Percentiles rank a stretch among this genome's conserved stretches.
Conservation (phyloP, 2,888 invertebrate genomes). For the Agriopis aurantiaria region DNA sequence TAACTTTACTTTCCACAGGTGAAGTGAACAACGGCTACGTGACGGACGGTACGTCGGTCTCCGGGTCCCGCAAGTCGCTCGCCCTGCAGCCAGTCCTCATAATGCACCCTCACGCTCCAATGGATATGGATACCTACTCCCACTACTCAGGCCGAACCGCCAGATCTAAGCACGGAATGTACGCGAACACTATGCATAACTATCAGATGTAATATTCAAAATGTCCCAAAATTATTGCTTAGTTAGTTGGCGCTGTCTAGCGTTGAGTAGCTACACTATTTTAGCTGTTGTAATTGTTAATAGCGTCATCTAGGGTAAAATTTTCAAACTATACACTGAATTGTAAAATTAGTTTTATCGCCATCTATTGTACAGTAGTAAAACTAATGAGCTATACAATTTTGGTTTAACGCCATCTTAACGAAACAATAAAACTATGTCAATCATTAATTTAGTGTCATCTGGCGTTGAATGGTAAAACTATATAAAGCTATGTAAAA, state of each 20-base stretch:
- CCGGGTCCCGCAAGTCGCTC: slow-evolving; percentile 94
- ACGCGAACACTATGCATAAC: slow-evolving; percentile 90
- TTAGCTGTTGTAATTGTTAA: neutral
- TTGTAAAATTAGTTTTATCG: neutral
- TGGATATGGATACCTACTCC: slow-evolving; percentile 91
- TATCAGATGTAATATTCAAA: slow-evolving; percentile 86
- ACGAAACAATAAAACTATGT: no score
- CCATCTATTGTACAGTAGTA: neutral
- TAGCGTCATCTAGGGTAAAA: slow-evolving; percentile 29
- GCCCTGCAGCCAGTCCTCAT: slow-evolving; percentile 95
- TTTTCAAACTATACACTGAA: slow-evolving; percentile 5
- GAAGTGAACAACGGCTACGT: slow-evolving; percentile 96
- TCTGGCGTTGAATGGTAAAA: neutral
- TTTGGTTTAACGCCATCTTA: no score
- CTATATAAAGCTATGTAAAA: neutral
- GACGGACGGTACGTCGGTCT: slow-evolving; percentile 93
- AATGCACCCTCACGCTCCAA: slow-evolving; percentile 89
- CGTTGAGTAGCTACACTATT: slow-evolving; percentile 3
- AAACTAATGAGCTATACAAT: neutral
- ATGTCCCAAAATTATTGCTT: neutral
- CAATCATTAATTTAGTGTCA: neutral
- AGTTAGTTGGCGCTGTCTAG: slow-evolving; percentile 4
- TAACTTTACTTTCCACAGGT: slow-evolving; percentile 83
- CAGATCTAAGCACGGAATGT: slow-evolving; percentile 87
- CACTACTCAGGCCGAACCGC: slow-evolving; percentile 92